These are phyloP conservation scores for Piaya cayana DNA, from an alignment of 2,113 vertebrate species.

Conservation along the genomic window DNA sequence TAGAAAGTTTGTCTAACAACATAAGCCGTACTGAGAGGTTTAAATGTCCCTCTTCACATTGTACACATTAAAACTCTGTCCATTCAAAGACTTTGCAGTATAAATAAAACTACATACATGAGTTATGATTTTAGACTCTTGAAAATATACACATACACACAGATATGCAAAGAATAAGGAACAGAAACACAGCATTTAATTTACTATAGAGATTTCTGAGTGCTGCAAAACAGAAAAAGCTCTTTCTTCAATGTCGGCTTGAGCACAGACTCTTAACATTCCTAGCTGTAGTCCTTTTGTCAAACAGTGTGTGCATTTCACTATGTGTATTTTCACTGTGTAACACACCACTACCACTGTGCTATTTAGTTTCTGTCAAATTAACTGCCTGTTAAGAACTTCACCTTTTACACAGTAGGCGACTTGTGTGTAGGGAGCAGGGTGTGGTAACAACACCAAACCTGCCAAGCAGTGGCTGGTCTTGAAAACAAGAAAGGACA, in stretches of 20 bases:
- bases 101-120: slow-evolving; percentile 33
- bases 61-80: background rate
- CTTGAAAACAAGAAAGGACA: slow-evolving; percentile 12
- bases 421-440: background rate
- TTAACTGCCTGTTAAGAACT: slow-evolving; percentile 25
- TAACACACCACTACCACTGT: background rate
- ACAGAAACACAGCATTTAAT: background rate
- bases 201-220: background rate
- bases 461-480: background rate
- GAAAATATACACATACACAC: background rate
- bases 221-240: background rate
- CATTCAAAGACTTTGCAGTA: slow-evolving; percentile 3
- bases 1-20: background rate
- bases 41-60: background rate
- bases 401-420: slow-evolving; percentile 18
- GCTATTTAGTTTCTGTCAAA: slow-evolving; percentile 4
- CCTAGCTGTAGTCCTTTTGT: background rate
- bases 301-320: background rate
- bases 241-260: background rate
- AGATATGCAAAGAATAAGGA: background rate
- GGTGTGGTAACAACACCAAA: background rate
- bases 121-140: background rate
- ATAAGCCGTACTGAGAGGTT: background rate
- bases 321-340: background rate
- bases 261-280: background rate